A percentile compares a stretch with the other conserved stretches of the same genome.
These are phyloP conservation scores for Kryptolebias marmoratus DNA, from an alignment of 2,113 vertebrate species.

Conservation along the genomic window DNA sequence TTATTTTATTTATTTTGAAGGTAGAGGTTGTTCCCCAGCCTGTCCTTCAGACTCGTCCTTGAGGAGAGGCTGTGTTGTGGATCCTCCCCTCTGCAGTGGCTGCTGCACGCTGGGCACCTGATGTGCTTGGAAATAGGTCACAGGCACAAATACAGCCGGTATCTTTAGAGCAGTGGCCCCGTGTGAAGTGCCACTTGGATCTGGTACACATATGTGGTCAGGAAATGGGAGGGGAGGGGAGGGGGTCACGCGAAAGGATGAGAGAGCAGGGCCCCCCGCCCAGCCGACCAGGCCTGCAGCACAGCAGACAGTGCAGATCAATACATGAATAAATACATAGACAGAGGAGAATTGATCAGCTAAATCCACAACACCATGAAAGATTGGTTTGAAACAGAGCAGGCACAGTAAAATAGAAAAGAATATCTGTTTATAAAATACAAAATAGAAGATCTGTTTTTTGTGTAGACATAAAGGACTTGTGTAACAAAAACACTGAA, in stretches of 20 bases:
- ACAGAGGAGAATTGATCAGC: too few relatives aligned
- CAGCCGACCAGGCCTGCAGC: too few relatives aligned
- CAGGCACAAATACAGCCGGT: constrained; percentile 30
- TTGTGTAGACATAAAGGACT: too few relatives aligned
- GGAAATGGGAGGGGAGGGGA: not conserved
- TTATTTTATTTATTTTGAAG: not conserved
- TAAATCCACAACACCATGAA: not conserved
- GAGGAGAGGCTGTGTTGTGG: constrained; percentile 42
- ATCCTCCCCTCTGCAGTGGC: constrained; percentile 77
- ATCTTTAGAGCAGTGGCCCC: constrained; percentile 58
- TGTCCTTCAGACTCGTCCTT: constrained; percentile 74
- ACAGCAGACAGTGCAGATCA: not conserved
- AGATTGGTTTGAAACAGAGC: too few relatives aligned
- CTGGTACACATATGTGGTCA: constrained; percentile 9
- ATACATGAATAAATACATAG: not conserved
- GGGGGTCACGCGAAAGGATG: too few relatives aligned
- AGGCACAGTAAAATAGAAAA: too few relatives aligned
- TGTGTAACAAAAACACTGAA: too few relatives aligned
- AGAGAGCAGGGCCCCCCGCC: too few relatives aligned
- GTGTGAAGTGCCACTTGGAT: constrained; percentile 26
- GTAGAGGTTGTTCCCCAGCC: not conserved
- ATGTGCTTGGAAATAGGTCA: constrained; percentile 69
- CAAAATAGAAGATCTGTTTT: too few relatives aligned
- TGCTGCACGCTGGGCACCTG: constrained; percentile 69
- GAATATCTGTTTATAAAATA: too few relatives aligned